Evolutionary conservation across 2,888 invertebrate species (phyloP).

Genomic region (Plusia festucae): DNA sequence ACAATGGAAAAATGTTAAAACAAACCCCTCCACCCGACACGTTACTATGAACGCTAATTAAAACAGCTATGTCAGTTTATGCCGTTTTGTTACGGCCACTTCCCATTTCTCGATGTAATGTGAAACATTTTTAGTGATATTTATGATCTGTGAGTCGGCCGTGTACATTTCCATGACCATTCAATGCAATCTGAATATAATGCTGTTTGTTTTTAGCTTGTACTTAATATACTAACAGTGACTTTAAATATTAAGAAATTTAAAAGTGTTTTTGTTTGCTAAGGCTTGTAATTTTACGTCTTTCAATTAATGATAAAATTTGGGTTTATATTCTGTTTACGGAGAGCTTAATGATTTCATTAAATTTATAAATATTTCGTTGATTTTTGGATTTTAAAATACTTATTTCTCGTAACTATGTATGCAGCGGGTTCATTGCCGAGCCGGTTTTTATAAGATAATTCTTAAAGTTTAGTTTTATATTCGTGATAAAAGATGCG

Average conservation of each 20-base stretch:
- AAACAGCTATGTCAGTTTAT: constrained; percentile 80
- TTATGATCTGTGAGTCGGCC: constrained; percentile 71
- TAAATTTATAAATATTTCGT: neutral
- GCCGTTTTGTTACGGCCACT: constrained; percentile 73
- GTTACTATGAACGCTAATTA: constrained; percentile 85
- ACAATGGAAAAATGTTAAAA: constrained; percentile 84
- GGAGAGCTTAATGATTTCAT: neutral
- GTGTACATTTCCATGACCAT: constrained; percentile 57
- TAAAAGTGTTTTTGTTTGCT: neutral
- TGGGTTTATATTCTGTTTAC: neutral
- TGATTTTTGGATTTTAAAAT: neutral
- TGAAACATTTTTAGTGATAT: constrained; percentile 69
- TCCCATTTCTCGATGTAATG: constrained; percentile 73
- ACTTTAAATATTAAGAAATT: neutral
- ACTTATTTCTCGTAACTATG: neutral
- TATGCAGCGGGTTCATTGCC: no score
- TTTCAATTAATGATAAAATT: neutral
- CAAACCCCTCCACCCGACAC: constrained; percentile 76
- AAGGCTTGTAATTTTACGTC: neutral
- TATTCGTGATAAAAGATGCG: neutral
- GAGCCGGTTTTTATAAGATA: neutral
- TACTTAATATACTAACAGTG: neutral
- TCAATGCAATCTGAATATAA: constrained; percentile 46
- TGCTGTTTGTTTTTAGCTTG: constrained; percentile 19
- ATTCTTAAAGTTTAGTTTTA: no score